Conservation (phyloP, 2,797 vertebrate genomes). For the Acomys russatus region DNA sequence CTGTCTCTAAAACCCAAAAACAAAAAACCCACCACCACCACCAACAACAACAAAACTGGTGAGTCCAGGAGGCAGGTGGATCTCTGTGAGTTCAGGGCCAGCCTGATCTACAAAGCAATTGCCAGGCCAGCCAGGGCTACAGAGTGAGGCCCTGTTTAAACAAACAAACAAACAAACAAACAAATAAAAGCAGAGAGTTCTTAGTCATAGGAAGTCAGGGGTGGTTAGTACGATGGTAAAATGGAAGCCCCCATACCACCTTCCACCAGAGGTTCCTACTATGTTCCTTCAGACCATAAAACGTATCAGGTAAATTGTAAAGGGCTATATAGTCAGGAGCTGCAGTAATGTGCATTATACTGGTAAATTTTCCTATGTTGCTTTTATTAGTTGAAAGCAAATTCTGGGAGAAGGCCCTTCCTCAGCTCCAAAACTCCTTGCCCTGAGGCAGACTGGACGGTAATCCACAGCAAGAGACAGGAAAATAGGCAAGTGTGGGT, state of each 20-base stretch:
- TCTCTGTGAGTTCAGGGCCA: background rate
- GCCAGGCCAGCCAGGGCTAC: background rate
- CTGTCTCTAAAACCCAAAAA: background rate
- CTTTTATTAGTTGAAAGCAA: background rate
- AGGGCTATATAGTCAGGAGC: background rate
- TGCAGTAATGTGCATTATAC: background rate
- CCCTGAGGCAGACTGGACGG: background rate
- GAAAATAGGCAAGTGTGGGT: background rate
- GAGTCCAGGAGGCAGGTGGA: background rate
- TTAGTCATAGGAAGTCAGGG: background rate
- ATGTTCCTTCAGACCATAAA: too few species aligned
- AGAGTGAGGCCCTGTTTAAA: background rate
- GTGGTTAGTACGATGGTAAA: background rate
- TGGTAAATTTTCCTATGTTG: background rate
- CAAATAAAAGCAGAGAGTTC: background rate
- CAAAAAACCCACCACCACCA: background rate
- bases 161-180: background rate
- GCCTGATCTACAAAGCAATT: background rate
- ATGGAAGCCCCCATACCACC: background rate
- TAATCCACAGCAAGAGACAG: background rate
- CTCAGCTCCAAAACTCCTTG: background rate
- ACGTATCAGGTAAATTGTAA: background rate
- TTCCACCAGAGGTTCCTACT: background rate
- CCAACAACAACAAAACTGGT: background rate
- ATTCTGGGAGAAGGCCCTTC: background rate